phyloP scores from a whole-genome alignment of 2,797 vertebrate genomes.

The Tinamus major region DNA sequence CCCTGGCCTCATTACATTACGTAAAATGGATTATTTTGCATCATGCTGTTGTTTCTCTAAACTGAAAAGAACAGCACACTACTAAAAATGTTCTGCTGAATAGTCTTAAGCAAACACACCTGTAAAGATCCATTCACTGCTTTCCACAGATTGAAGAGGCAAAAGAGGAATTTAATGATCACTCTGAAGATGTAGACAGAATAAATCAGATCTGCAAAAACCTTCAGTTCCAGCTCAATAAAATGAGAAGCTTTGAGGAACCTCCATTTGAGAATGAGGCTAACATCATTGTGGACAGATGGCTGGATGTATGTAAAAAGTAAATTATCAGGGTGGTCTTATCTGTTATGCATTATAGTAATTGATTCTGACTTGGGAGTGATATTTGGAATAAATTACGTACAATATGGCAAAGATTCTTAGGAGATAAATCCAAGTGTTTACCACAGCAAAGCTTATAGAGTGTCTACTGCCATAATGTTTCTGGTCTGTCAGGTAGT shows the following conservation, averaged over 20 bases:
- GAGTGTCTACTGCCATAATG: accelerated
- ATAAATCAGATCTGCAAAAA: conserved; percentile 89
- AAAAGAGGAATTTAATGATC: conserved; percentile 87
- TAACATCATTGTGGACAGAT: conserved; percentile 90
- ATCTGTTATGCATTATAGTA: conserved; percentile 66
- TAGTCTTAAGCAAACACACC: not conserved
- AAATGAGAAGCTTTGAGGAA: conserved; percentile 89
- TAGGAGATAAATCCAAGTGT: conserved; percentile 49
- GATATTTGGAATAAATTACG: conserved; percentile 67
- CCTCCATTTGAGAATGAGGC: conserved; percentile 90
- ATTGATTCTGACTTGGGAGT: conserved; percentile 47
- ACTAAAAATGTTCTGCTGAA: not conserved
- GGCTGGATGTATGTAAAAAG: conserved; percentile 92
- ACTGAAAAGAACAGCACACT: not conserved
- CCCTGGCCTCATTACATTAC: not conserved
- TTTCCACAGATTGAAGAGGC: conserved; percentile 84
- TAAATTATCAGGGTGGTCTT: conserved; percentile 61
- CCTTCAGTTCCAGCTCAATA: conserved; percentile 91
- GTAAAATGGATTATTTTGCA: not conserved
- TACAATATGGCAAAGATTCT: conserved; percentile 17
- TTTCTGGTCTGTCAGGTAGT: conserved; percentile 7
- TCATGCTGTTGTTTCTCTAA: not conserved
- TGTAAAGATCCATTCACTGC: not conserved
- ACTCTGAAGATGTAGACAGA: conserved; percentile 86
- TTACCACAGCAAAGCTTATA: conserved; percentile 3